Evolutionary conservation across 2,888 invertebrate species (phyloP).

Genomic region (Bursaphelenchus okinawaensis): DNA sequence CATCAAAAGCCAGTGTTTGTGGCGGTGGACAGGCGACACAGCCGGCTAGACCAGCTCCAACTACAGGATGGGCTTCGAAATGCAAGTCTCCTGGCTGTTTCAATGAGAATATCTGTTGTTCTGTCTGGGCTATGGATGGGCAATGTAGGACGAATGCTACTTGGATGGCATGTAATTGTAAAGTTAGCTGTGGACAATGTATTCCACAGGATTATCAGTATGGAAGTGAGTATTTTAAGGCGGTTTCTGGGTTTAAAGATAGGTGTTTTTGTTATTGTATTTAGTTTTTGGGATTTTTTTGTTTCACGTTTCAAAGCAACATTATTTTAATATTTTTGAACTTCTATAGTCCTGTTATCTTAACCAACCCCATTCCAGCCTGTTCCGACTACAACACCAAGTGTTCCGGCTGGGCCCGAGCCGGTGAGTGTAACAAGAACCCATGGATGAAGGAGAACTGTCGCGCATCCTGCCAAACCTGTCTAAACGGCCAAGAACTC

Average conservation of each 20-base stretch:
- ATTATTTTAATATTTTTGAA: too few relatives aligned
- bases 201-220: constrained; percentile 48
- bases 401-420: constrained; percentile 4
- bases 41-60: not conserved
- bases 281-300: too few relatives aligned
- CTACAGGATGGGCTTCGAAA: not conserved
- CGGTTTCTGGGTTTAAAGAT: too few relatives aligned
- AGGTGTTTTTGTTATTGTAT: too few relatives aligned
- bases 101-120: constrained; percentile 53
- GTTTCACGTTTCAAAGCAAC: too few relatives aligned
- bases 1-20: not conserved
- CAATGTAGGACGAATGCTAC: constrained; percentile 35
- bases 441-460: constrained; percentile 55
- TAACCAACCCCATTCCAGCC: too few relatives aligned
- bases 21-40: not conserved
- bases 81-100: constrained; percentile 46
- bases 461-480: constrained; percentile 34
- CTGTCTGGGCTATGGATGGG: constrained; percentile 35
- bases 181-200: constrained; percentile 53
- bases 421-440: constrained; percentile 42
- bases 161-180: constrained; percentile 55
- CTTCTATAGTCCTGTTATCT: too few relatives aligned
- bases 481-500: constrained; percentile 25
- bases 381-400: not conserved
- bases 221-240: constrained; percentile 30